phyloP scores from a whole-genome alignment of 2,113 vertebrate species.

The Odobenus rosmarus region DNA sequence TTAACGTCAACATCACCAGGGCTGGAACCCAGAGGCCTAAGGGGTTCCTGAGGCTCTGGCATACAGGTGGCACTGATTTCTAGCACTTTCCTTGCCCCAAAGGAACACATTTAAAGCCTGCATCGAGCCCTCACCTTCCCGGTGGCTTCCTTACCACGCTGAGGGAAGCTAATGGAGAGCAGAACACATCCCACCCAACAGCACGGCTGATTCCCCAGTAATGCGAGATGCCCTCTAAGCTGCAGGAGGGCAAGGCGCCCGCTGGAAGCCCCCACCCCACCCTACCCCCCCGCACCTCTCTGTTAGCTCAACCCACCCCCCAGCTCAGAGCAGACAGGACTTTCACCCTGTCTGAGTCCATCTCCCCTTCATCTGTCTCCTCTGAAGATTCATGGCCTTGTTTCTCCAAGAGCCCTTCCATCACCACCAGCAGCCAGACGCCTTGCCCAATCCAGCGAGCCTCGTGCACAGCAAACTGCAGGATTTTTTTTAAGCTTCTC shows the following conservation, averaged over 20 bases:
- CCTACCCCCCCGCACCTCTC: fast-evolving
- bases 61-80: not conserved
- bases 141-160: not conserved
- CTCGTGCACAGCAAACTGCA: not conserved
- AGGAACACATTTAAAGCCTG: not conserved
- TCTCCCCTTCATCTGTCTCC: not conserved
- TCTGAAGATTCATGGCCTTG: not conserved
- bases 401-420: not conserved
- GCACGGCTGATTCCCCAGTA: not conserved
- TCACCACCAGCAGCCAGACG: not conserved
- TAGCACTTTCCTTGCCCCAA: not conserved
- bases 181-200: no score
- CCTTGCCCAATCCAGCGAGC: not conserved
- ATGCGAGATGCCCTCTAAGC: not conserved
- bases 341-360: not conserved
- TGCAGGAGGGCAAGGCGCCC: not conserved
- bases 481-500: not conserved
- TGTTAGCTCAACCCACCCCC: not conserved
- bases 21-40: not conserved
- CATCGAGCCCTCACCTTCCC: not conserved
- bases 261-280: not conserved
- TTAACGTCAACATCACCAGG: not conserved
- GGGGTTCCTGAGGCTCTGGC: not conserved
- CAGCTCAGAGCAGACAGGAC: not conserved
- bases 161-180: not conserved